Conservation (phyloP, 2,113 vertebrate genomes). For the Erythrolamprus reginae region DNA sequence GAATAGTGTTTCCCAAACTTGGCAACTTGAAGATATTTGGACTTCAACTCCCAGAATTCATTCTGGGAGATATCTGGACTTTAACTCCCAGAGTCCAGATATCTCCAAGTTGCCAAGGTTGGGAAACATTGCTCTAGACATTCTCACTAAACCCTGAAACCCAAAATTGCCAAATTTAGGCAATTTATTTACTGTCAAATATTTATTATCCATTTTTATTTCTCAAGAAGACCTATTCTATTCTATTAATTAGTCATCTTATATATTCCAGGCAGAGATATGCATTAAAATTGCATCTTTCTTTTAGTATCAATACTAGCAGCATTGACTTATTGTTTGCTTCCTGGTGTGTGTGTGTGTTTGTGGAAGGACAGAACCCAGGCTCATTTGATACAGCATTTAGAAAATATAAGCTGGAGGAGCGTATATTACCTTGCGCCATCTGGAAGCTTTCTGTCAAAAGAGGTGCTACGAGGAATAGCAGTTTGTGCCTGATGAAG, state of each 20-base stretch:
- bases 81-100: too few species aligned
- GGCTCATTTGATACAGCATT: background rate
- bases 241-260: background rate
- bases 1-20: too few species aligned
- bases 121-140: background rate
- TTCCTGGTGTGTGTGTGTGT: too few species aligned
- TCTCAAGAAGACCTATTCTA: slow-evolving; percentile 5
- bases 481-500: slow-evolving; percentile 84
- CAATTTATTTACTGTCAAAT: background rate
- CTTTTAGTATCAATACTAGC: background rate
- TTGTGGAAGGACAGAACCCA: background rate
- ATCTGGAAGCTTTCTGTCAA: slow-evolving; percentile 90
- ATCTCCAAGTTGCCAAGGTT: too few species aligned
- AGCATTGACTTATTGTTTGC: background rate
- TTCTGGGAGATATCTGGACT: too few species aligned
- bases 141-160: background rate
- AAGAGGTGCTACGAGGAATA: slow-evolving; percentile 93
- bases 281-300: background rate
- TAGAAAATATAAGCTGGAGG: slow-evolving; percentile 20
- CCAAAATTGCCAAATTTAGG: background rate
- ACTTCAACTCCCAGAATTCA: too few species aligned
- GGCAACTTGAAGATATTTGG: too few species aligned
- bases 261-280: background rate
- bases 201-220: background rate
- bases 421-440: slow-evolving; percentile 77